Evolutionary conservation across 2,888 invertebrate species (phyloP), one percentile per base, ranked within the genome.

Genomic region (Aromia moschata): DNA sequence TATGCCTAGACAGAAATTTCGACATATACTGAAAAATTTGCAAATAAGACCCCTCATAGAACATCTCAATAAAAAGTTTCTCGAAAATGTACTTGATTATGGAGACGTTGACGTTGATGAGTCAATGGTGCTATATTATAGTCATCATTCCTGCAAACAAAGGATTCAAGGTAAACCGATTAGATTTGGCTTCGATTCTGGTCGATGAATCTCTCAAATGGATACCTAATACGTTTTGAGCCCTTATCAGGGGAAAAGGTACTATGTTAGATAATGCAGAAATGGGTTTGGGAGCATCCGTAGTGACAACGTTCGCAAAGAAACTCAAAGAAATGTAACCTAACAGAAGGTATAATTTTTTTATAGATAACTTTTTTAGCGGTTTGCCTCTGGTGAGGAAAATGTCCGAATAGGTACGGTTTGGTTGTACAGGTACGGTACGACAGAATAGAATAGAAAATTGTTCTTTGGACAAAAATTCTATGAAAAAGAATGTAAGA

Each of bases 101-200:
- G 17, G 18, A 44, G 12, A 44, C 16, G 44, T 44, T n/a, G 44
- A 10, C 17, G 44, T 17, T 44, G 20, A 44, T 44, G 18, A 30
- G 20, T 20, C 25, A 7, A 25, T 25, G 25, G 25, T 25, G 25
- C 44, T 20, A 30, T 44, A 44, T 16, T 44, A 44, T 16, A 44
- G 20, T 44, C 44, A 16, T 18, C 20, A 44, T 44, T 25, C 25
- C 10, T 44, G 20, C 14, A 44, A 44, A 12, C 44, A 44, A 44
- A 12, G 44, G 30, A 44, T 44, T 44, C 18, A 44, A 10, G 44
- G 44, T 30, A 44, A 44, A 44, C 44, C 44, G 11, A 44, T 18
- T 16, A 38, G 38, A 38, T 38, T 38, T 15, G 5, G 38, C 15
- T 38, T 38, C 15, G 15, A 38, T 38, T 38, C 15, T 38, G 38